A percentile compares a stretch with the other conserved stretches of the same genome.
Conservation (phyloP, 2,797 vertebrate genomes). For the Podarcis lilfordi region DNA sequence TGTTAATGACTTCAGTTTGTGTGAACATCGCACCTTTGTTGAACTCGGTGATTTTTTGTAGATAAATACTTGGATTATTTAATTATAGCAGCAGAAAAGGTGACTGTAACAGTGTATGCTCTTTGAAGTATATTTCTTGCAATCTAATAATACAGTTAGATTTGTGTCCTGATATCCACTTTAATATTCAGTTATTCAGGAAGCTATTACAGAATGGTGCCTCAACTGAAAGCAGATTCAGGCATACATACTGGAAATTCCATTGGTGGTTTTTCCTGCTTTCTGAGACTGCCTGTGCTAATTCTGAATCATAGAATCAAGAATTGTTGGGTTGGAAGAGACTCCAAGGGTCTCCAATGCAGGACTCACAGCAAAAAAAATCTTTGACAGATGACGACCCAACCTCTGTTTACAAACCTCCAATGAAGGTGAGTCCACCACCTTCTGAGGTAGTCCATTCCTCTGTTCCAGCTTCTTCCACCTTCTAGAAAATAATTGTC, state of each 20-base stretch:
- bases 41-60: not conserved
- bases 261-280: not conserved
- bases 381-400: too few species aligned
- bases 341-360: too few species aligned
- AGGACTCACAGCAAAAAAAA: too few species aligned
- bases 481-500: too few species aligned
- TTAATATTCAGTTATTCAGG: not conserved
- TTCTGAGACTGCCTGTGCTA: not conserved
- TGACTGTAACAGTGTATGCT: not conserved
- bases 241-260: not conserved
- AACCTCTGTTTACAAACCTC: too few species aligned
- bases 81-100: conserved; percentile 4
- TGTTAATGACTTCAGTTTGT: not conserved
- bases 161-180: not conserved
- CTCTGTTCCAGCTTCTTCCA: not conserved
- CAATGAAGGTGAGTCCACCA: too few species aligned
- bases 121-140: not conserved
- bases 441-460: not conserved
- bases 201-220: not conserved
- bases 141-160: not conserved
- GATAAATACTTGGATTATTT: not conserved
- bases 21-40: not conserved
- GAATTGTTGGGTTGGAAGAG: not conserved
- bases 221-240: too few species aligned
- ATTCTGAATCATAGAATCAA: not conserved